These are phyloP conservation scores for Dolichopus griseipennis DNA, from an alignment of 2,888 invertebrate species.

Conservation along the genomic window DNA sequence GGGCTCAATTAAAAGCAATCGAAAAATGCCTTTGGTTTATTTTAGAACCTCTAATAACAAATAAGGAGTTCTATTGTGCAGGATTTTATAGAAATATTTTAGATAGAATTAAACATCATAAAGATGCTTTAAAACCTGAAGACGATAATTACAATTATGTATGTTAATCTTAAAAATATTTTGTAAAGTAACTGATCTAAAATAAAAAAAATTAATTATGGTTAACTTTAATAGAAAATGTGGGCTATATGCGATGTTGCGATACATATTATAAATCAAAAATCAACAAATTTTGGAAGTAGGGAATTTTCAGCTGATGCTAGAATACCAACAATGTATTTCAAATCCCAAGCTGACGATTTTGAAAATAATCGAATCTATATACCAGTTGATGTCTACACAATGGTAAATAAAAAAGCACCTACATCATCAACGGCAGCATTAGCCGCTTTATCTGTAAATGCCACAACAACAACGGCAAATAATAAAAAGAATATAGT, in stretches of 20 bases:
- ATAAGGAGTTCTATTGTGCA: constrained; percentile 89
- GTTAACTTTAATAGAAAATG: constrained; percentile 61
- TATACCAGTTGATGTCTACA: constrained; percentile 60
- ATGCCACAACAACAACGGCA: constrained; percentile 17
- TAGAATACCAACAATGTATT: constrained; percentile 84
- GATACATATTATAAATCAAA: constrained; percentile 79
- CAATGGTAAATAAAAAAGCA: constrained; percentile 24
- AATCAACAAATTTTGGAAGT: constrained; percentile 78
- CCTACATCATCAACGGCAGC: constrained; percentile 22
- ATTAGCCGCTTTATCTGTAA: constrained; percentile 13
- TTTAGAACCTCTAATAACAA: constrained; percentile 84
- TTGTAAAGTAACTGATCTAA: constrained; percentile 20
- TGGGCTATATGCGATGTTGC: constrained; percentile 96
- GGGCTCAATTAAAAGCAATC: constrained; percentile 64
- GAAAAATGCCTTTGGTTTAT: constrained; percentile 90
- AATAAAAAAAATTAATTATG: constrained; percentile 8
- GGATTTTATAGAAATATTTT: constrained; percentile 91
- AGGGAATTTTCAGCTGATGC: constrained; percentile 82
- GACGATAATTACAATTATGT: constrained; percentile 78
- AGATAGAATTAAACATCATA: constrained; percentile 90
- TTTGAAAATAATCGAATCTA: constrained; percentile 71
- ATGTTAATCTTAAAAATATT: constrained; percentile 44
- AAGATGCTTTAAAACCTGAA: constrained; percentile 75
- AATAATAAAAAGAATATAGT: constrained; percentile 20
- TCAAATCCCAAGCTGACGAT: constrained; percentile 61